Base-by-base conservation (phyloP, 2,797 vertebrate species). In the Anguilla megastoma region DNA sequence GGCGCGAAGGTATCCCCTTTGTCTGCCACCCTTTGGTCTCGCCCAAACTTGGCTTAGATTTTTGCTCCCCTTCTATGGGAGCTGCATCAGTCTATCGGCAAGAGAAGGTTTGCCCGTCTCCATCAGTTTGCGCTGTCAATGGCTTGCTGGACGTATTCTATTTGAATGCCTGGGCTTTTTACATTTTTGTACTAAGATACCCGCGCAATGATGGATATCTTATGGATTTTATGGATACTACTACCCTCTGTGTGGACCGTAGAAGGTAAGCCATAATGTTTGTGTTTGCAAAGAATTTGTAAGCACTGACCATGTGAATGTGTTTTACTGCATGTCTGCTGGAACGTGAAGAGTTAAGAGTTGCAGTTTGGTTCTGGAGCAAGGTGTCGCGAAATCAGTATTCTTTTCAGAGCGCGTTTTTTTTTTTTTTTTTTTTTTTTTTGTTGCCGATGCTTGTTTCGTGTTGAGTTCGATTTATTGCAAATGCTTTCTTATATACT, bases 331-430 rank as follows among this genome's bases (percentile, higher is more conserved):
- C 58, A 66, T 50, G 33, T 87, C 36, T 45, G 41, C 48, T 69
- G 58, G 58, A 87, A 33, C 86, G 54, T 50, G 69, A 48, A 95
- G 96, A 96, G 96, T 96, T 96, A 96, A 96, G 96, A 90, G 66
- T 85, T 58, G 24, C 80, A 83, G 82, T 90, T 89, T 92, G 86
- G 89, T 79, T 79, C 41, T 30, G 87, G 89, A 89, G 89, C 85
- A 50, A 12, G 85, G 88, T 52, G 84, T 89, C 85, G 86, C 92
- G 89, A 91, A 93, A 93, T 94, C 74, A 93, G 50, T 27, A 90
- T 94, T 87, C 63, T 86, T 80, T 93, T 92, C 80, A 87, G 60
- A 12, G 86, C 90, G 89, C 74, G 89, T 18, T 9, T 50, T 87
- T 5, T 45, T 45, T 45, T 41, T 41, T 41, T 3, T 4, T 41